Conservation (phyloP, 2,797 vertebrate species). For the Acridotheres tristis region DNA sequence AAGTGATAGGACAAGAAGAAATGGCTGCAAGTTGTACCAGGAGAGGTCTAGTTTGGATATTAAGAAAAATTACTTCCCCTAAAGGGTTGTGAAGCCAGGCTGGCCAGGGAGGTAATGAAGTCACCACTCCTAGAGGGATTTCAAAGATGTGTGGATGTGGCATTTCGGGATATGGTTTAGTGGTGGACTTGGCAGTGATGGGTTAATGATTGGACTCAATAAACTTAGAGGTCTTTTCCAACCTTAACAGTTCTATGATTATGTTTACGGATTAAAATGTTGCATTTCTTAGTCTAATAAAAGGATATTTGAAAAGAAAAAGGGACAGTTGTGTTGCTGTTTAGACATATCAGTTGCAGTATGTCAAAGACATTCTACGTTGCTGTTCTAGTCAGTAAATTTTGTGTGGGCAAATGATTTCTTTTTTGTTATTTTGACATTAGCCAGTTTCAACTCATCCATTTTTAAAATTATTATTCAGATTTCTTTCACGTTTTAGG, state of each 20-base stretch:
- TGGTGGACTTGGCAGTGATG: neutral
- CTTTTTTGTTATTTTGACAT: neutral
- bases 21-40: rapidly evolving
- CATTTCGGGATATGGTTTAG: neutral
- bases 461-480: neutral
- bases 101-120: neutral
- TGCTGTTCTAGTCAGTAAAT: neutral
- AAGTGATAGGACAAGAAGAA: neutral
- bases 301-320: neutral
- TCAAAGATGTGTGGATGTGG: neutral
- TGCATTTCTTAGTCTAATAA: neutral
- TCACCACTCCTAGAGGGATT: neutral
- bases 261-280: neutral
- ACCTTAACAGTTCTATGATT: neutral
- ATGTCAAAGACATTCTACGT: neutral
- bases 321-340: neutral
- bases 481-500: neutral
- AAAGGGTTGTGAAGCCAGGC: neutral
- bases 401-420: neutral
- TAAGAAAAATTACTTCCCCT: neutral
- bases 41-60: neutral
- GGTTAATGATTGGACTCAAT: neutral
- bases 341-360: neutral
- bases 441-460: neutral
- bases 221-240: neutral